Evolutionary conservation across 2,888 invertebrate genomes (phyloP), one percentile per base, ranked within the genome.

Genomic region (Capitulum mitella): DNA sequence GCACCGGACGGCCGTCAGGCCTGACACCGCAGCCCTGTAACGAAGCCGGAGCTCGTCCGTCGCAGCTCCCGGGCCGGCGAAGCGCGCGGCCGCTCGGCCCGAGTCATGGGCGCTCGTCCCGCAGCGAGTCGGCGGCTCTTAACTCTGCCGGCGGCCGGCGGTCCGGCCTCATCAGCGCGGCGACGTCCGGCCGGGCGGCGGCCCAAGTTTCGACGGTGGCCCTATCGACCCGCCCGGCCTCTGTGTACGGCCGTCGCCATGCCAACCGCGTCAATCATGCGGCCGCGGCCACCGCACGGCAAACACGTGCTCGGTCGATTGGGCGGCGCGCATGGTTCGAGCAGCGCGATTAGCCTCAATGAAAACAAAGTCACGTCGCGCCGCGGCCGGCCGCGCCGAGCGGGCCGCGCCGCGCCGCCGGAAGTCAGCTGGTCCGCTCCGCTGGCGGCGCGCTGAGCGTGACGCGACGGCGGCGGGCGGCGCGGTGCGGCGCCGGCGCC

Each of bases 171-270:
- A 19, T 29, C 29, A 5, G n/a, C 58, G 58, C 58, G 1, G n/a
- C n/a, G n/a, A n/a, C n/a, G n/a, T n/a, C n/a, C n/a, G n/a, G n/a
- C n/a, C n/a, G n/a, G n/a, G n/a, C n/a, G n/a, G n/a, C n/a, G n/a
- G n/a, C n/a, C n/a, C n/a, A n/a, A n/a, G 61, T 61, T 61, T 61
- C 32, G 61, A 37, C 12, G 70, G 34, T 34, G 22, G 37, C 22
- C 37, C 6, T 37, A 70, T 70, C 70, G 70, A 70, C 37, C 70
- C 70, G 37, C 22, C 70, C 5, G 70, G 14, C 70, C 34, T 22
- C 32, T 70, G 70, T 70, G 37, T 70, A 70, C 37, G 37, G 22
- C 32, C 14, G 70, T 70, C 16, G 70, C 32, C 70, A 70, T 70
- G 70, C 16, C 37, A 22, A 70, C 37, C 34, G 37, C 70, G 37